A percentile compares a stretch with the other conserved stretches of the same genome.
Evolutionary conservation across 1,140 invertebrate species (phyloP).

Genomic region (Magallana angulata): DNA sequence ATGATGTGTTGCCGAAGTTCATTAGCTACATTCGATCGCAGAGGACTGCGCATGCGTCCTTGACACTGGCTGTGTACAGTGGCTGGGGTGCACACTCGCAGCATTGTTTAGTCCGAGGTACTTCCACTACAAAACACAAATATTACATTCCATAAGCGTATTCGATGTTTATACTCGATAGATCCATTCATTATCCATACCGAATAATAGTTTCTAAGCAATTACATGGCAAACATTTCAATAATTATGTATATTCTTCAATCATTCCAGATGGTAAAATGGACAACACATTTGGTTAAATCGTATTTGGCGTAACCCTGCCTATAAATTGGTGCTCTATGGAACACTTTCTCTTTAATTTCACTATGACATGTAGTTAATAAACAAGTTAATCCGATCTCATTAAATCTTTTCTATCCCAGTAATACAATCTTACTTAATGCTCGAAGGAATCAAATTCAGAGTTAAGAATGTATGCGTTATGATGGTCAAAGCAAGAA

Average conservation of each 20-base stretch:
- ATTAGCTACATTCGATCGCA: conserved; percentile 40
- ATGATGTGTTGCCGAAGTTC: conserved; percentile 48
- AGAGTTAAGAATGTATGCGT: neutral
- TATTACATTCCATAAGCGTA: too few species aligned
- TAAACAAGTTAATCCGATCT: conserved; percentile 34
- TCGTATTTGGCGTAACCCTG: neutral
- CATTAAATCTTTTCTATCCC: conserved; percentile 12
- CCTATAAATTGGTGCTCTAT: neutral
- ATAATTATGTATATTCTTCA: too few species aligned
- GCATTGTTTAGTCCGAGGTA: conserved; percentile 32
- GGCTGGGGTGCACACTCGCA: conserved; percentile 45
- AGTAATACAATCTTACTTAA: conserved; percentile 4
- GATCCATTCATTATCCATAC: too few species aligned
- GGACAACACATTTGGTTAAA: neutral
- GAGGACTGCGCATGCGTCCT: conserved; percentile 36
- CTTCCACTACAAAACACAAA: conserved; percentile 12
- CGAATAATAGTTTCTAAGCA: too few species aligned
- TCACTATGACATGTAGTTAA: conserved; percentile 9
- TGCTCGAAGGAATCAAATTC: neutral
- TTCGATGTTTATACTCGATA: too few species aligned
- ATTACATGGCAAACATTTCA: too few species aligned
- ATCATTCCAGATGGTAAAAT: neutral
- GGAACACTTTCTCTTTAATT: conserved; percentile 8
- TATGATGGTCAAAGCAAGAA: neutral
- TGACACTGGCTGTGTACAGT: conserved; percentile 21